phyloP scores from a whole-genome alignment of 1,140 invertebrate species.

The Chymomyza costata region DNA sequence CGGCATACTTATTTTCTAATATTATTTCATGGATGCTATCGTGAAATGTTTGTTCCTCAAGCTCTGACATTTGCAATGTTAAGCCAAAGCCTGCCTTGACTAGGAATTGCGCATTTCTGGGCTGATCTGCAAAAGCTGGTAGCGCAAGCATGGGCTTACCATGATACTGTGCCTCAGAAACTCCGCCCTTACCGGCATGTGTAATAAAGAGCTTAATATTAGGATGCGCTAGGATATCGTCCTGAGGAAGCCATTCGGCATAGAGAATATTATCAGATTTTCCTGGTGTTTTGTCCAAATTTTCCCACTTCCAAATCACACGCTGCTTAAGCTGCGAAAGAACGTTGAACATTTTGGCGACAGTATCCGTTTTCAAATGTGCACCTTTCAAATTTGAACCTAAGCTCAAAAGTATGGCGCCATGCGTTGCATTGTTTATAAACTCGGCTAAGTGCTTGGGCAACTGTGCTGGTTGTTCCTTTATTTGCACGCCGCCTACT shows the following conservation, averaged over 20 bases:
- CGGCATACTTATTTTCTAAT: constrained; percentile 21
- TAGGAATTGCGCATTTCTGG: constrained; percentile 76
- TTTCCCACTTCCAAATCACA: constrained; percentile 79
- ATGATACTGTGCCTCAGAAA: constrained; percentile 81
- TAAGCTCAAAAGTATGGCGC: constrained; percentile 78
- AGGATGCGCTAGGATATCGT: constrained; percentile 80
- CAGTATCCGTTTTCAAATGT: constrained; percentile 61
- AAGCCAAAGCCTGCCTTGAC: constrained; percentile 74
- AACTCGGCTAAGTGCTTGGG: constrained; percentile 48
- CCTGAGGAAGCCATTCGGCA: constrained; percentile 82
- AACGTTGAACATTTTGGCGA: constrained; percentile 68
- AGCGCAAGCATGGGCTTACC: constrained; percentile 81
- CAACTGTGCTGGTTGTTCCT: constrained; percentile 42
- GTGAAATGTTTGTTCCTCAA: constrained; percentile 31
- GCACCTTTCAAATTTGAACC: constrained; percentile 75
- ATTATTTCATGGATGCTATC: constrained; percentile 25
- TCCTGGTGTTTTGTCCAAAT: constrained; percentile 53
- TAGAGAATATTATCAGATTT: constrained; percentile 79
- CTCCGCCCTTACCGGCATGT: constrained; percentile 81
- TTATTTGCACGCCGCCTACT: constrained; percentile 71
- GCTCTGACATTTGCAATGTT: constrained; percentile 39
- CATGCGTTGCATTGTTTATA: constrained; percentile 61
- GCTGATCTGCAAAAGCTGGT: constrained; percentile 80
- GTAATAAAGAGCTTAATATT: constrained; percentile 82
- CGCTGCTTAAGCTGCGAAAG: constrained; percentile 75